Percentiles rank a stretch among this genome's conserved stretches.
Evolutionary conservation across 2,797 vertebrate species (phyloP).

Genomic region (Cichlasoma orientale): DNA sequence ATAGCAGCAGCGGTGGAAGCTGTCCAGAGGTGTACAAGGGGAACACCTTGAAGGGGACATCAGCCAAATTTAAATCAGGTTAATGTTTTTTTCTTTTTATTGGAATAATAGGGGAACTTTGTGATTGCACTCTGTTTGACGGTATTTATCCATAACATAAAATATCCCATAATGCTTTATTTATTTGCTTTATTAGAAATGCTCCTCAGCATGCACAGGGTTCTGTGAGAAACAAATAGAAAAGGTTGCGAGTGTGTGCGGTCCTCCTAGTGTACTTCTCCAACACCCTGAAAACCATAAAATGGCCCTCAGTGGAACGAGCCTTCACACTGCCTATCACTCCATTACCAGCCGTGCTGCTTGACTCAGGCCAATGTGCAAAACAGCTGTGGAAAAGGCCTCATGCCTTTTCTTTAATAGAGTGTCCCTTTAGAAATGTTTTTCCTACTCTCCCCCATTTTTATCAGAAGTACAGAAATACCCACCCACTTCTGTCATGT

Average conservation of each 20-base stretch:
- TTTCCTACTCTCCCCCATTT: slow-evolving; percentile 87
- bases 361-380: slow-evolving; percentile 79
- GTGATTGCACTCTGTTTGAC: neutral
- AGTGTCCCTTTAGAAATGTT: slow-evolving; percentile 87
- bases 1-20: no score
- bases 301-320: slow-evolving; percentile 71
- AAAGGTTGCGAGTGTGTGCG: slow-evolving; percentile 61
- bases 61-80: neutral
- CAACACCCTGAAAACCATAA: slow-evolving; percentile 73
- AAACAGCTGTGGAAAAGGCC: slow-evolving; percentile 85
- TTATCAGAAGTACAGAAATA: slow-evolving; percentile 89
- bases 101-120: neutral
- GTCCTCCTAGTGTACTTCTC: slow-evolving; percentile 71
- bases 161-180: neutral
- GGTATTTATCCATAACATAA: neutral
- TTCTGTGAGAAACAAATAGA: slow-evolving; percentile 49
- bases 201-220: neutral
- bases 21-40: neutral
- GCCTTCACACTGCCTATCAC: slow-evolving; percentile 75
- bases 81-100: neutral
- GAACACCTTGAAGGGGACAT: neutral
- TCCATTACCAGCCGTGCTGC: slow-evolving; percentile 74
- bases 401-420: slow-evolving; percentile 85
- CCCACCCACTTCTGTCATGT: slow-evolving; percentile 90
- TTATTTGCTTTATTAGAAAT: neutral